phyloP scores from a whole-genome alignment of 2,797 vertebrate species.

The Peromyscus melanophrys region DNA sequence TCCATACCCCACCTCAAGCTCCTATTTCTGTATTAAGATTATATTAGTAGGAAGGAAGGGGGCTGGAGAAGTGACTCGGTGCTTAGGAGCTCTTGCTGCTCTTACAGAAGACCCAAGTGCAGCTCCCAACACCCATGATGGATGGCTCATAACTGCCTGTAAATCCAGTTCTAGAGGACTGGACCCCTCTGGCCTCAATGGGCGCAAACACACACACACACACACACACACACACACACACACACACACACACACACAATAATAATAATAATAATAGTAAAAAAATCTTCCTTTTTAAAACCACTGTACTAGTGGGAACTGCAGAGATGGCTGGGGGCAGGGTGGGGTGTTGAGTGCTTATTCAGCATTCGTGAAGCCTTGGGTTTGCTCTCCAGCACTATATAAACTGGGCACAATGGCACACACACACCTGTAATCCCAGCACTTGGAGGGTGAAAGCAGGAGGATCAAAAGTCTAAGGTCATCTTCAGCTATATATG shows the following conservation, averaged over 20 bases:
- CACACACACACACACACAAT: background rate
- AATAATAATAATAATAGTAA: background rate
- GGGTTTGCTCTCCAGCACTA: background rate
- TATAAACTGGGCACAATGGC: background rate
- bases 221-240: background rate
- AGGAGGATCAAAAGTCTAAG: background rate
- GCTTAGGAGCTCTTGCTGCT: background rate
- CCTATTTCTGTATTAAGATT: background rate
- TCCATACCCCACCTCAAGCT: background rate
- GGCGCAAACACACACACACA: too few relatives aligned
- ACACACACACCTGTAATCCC: background rate
- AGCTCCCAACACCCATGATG: background rate
- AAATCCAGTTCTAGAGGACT: background rate
- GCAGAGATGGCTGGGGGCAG: background rate
- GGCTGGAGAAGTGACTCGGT: background rate
- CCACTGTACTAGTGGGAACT: background rate
- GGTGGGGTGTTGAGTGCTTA: too few relatives aligned
- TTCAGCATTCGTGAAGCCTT: background rate
- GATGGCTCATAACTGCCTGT: background rate
- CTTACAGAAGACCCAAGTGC: background rate
- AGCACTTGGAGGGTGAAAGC: background rate
- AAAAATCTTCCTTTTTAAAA: background rate
- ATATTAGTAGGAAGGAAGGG: background rate
- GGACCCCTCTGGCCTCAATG: background rate
- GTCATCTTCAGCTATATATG: background rate